phyloP scores from a whole-genome alignment of 2,113 vertebrate species.

The Cryptomyrus ogoouensis region DNA sequence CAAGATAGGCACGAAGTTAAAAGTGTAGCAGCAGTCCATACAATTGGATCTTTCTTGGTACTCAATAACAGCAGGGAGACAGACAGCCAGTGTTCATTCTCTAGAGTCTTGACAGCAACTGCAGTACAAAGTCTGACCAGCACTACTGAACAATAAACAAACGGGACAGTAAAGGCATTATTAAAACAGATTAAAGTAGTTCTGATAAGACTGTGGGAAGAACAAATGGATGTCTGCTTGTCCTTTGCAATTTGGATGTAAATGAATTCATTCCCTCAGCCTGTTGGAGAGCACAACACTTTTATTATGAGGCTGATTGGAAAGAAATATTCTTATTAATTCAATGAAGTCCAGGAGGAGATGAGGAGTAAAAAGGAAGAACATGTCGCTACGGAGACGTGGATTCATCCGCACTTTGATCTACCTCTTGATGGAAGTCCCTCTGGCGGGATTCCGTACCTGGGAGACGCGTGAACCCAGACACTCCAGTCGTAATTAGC shows the following conservation, averaged over 20 bases:
- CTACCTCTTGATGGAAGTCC: not conserved
- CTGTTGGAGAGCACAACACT: not conserved
- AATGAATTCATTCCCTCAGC: slow-evolving; percentile 13
- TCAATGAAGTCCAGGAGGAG: not conserved
- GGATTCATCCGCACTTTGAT: slow-evolving; percentile 7
- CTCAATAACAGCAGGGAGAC: not conserved
- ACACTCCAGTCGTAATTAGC: not conserved
- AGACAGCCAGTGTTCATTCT: not conserved
- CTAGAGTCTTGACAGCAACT: not conserved
- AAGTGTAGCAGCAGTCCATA: not conserved
- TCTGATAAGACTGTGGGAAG: not conserved
- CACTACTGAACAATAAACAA: not conserved
- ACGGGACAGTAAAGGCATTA: not conserved
- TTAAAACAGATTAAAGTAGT: not conserved
- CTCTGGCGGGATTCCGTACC: not conserved
- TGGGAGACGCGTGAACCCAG: not conserved
- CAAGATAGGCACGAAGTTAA: not conserved
- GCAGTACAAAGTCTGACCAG: not conserved
- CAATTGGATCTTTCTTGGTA: not conserved
- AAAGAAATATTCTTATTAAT: slow-evolving; percentile 13
- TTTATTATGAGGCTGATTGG: slow-evolving; percentile 11
- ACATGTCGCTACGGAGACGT: not conserved
- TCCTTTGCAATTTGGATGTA: not conserved
- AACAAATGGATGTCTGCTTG: not conserved
- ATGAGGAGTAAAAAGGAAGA: not conserved